Conservation (phyloP, 2,888 invertebrate genomes). For the Limnephilus rhombicus region DNA sequence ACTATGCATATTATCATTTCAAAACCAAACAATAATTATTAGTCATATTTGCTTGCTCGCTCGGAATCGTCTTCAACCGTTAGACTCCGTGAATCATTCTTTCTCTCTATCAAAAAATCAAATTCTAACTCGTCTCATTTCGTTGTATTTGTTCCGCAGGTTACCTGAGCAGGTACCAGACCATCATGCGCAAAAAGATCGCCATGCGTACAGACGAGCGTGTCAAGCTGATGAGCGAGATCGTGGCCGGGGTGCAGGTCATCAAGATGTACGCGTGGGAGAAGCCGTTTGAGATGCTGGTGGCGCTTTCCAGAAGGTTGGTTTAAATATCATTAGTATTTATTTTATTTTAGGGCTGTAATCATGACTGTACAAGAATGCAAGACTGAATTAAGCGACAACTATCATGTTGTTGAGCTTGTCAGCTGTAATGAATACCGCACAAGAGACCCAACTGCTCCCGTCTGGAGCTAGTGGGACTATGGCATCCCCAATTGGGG, state of each 20-base stretch:
- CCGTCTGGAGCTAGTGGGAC: too few relatives aligned
- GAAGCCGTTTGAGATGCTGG: constrained; percentile 84
- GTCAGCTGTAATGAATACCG: too few relatives aligned
- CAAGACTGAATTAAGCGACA: too few relatives aligned
- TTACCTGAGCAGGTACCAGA: constrained; percentile 75
- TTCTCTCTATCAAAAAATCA: not conserved
- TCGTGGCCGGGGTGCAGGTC: constrained; percentile 87
- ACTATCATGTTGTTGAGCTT: too few relatives aligned
- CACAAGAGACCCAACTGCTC: too few relatives aligned
- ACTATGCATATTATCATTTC: too few relatives aligned
- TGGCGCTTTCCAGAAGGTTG: constrained; percentile 83
- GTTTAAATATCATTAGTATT: not conserved
- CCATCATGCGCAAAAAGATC: constrained; percentile 78
- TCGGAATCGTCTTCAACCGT: too few relatives aligned
- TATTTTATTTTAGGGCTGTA: too few relatives aligned
- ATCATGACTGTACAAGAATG: too few relatives aligned
- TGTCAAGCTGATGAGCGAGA: constrained; percentile 88
- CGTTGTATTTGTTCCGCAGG: constrained; percentile 66
- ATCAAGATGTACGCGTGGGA: constrained; percentile 95
- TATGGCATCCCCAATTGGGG: too few relatives aligned
- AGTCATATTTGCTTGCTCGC: too few relatives aligned
- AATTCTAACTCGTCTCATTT: not conserved
- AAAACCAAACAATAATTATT: too few relatives aligned
- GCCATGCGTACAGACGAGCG: constrained; percentile 85
- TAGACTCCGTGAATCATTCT: not conserved